Evolutionary conservation across 2,888 invertebrate genomes (phyloP).

Genomic region (Carcina quercana): DNA sequence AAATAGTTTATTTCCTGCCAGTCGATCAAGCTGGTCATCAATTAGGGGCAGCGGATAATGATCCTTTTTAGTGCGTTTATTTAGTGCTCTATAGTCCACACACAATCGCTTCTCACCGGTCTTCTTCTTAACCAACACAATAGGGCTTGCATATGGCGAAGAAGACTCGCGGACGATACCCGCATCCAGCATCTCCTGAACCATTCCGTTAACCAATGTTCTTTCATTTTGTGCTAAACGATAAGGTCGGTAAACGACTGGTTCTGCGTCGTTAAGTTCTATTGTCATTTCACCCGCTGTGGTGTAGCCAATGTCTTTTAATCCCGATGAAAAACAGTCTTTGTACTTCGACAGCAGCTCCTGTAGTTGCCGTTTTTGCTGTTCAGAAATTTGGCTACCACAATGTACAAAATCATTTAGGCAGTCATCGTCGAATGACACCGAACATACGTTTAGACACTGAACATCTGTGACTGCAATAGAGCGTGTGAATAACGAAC

Average conservation of each 20-base stretch:
- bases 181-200: conserved; percentile 15
- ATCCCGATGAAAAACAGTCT: conserved; percentile 13
- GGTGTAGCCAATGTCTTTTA: conserved; percentile 16
- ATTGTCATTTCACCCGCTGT: conserved; percentile 16
- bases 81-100: conserved; percentile 19
- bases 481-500: not conserved
- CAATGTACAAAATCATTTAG: not conserved
- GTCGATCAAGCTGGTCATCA: conserved; percentile 4
- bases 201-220: conserved; percentile 12
- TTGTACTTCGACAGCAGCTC: conserved; percentile 4
- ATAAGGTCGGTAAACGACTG: conserved; percentile 18
- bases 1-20: conserved; percentile 9
- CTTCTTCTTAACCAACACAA: conserved; percentile 20
- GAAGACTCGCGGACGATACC: conserved; percentile 18
- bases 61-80: conserved; percentile 15
- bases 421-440: not conserved
- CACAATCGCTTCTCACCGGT: conserved; percentile 17
- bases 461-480: not conserved
- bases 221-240: conserved; percentile 14
- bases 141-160: conserved; percentile 21
- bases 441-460: conserved; percentile 3
- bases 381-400: not conserved
- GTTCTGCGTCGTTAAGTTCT: conserved; percentile 11
- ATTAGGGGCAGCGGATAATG: conserved; percentile 12
- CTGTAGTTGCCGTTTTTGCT: conserved; percentile 4